Conservation (phyloP, 2,113 vertebrate species). For the Pionites leucogaster region DNA sequence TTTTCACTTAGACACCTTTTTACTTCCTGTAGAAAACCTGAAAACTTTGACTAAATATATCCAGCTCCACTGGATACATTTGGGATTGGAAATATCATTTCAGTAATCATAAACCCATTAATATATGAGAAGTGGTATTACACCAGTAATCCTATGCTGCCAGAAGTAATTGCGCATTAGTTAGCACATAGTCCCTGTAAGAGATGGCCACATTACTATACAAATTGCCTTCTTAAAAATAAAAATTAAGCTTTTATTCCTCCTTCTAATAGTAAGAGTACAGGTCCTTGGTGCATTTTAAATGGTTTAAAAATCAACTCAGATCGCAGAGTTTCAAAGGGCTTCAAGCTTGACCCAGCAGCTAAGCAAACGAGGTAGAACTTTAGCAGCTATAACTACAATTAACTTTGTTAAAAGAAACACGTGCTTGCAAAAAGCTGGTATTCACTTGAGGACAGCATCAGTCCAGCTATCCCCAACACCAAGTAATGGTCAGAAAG, state of each 20-base stretch:
- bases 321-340: not conserved
- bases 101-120: slow-evolving; percentile 64
- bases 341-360: not conserved
- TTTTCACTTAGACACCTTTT: not conserved
- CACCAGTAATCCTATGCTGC: slow-evolving; percentile 6
- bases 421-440: not conserved
- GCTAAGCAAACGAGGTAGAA: not conserved
- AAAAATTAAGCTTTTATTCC: slow-evolving; percentile 61
- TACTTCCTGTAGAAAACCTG: not conserved
- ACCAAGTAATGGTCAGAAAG: not conserved
- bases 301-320: slow-evolving; percentile 24
- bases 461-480: not conserved
- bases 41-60: slow-evolving; percentile 66
- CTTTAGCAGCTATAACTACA: not conserved
- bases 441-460: not conserved
- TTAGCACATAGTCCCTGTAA: slow-evolving; percentile 47
- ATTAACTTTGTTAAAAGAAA: not conserved
- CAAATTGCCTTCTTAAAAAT: slow-evolving; percentile 59
- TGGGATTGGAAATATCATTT: slow-evolving; percentile 47
- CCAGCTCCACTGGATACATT: slow-evolving; percentile 55
- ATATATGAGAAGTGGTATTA: slow-evolving; percentile 34
- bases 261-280: slow-evolving; percentile 48
- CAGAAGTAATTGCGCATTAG: slow-evolving; percentile 56
- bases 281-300: slow-evolving; percentile 31
- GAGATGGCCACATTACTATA: slow-evolving; percentile 49